Evolutionary conservation across 2,113 vertebrate genomes (phyloP).

Genomic region (Corvus hawaiiensis): DNA sequence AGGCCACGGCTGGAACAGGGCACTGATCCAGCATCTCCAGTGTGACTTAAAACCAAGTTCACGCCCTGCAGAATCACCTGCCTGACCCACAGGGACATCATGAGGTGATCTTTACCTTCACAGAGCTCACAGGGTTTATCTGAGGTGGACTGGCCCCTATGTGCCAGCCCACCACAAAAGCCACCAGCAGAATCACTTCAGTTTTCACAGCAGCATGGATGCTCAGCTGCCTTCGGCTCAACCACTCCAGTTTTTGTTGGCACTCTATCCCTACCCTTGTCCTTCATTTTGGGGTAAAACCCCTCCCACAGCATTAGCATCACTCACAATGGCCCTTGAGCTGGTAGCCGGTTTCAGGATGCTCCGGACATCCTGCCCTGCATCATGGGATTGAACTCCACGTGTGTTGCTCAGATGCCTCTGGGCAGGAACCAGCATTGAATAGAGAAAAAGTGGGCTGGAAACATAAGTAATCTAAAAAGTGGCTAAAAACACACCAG

Average conservation of each 20-base stretch:
- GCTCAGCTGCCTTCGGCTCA: background rate
- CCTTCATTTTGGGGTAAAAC: background rate
- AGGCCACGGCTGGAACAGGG: rapidly evolving
- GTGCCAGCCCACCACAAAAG: background rate
- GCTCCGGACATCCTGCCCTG: background rate
- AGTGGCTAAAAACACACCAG: background rate
- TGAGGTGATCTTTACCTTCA: rapidly evolving
- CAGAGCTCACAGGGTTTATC: background rate
- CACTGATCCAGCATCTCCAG: rapidly evolving
- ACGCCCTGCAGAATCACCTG: rapidly evolving
- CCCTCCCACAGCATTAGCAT: background rate
- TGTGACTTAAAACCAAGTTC: too few relatives aligned
- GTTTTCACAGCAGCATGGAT: background rate
- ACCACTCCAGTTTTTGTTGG: background rate
- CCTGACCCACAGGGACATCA: background rate
- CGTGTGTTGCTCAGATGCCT: background rate
- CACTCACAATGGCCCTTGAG: rapidly evolving
- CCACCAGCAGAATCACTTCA: background rate
- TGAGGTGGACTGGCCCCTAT: background rate
- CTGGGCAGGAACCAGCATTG: background rate
- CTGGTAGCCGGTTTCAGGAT: rapidly evolving
- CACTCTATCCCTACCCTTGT: background rate
- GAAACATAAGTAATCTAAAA: background rate
- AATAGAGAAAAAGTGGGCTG: background rate
- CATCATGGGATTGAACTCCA: background rate